Evolutionary conservation across 2,797 vertebrate genomes (phyloP).

Genomic region (Macroramphosus scolopax): DNA sequence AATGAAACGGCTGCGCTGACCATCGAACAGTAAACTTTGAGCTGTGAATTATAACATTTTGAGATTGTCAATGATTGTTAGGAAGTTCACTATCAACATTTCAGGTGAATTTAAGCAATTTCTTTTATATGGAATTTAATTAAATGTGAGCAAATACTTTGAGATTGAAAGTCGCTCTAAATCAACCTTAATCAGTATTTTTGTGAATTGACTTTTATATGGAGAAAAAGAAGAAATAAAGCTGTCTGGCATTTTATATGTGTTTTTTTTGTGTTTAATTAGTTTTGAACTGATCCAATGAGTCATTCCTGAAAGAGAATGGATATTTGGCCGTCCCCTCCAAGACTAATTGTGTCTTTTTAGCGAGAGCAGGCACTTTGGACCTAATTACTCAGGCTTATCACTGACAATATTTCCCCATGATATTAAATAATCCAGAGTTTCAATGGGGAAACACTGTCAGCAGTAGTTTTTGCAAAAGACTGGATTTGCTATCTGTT

Average conservation of each 20-base stretch:
- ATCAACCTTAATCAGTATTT: too few relatives aligned
- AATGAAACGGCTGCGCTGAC: conserved; percentile 62
- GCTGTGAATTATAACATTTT: conserved; percentile 25
- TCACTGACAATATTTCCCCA: conserved; percentile 26
- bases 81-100: too few relatives aligned
- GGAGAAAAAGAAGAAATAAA: too few relatives aligned
- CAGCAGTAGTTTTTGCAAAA: conserved; percentile 9
- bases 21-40: conserved; percentile 52
- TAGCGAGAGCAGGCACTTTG: conserved; percentile 26
- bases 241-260: not conserved
- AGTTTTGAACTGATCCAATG: conserved; percentile 6
- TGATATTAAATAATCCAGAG: conserved; percentile 27
- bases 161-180: too few relatives aligned
- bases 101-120: too few relatives aligned
- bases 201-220: too few relatives aligned
- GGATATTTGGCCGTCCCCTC: conserved; percentile 14
- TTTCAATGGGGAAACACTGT: conserved; percentile 26
- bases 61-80: conserved; percentile 27
- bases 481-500: conserved; percentile 34
- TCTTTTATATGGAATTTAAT: too few relatives aligned
- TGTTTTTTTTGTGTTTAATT: conserved; percentile 13
- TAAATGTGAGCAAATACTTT: too few relatives aligned
- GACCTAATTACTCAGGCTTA: conserved; percentile 36
- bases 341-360: too few relatives aligned
- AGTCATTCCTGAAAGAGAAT: conserved; percentile 20